phyloP scores from a whole-genome alignment of 2,113 vertebrate species.

The Nyctereutes procyonoides region DNA sequence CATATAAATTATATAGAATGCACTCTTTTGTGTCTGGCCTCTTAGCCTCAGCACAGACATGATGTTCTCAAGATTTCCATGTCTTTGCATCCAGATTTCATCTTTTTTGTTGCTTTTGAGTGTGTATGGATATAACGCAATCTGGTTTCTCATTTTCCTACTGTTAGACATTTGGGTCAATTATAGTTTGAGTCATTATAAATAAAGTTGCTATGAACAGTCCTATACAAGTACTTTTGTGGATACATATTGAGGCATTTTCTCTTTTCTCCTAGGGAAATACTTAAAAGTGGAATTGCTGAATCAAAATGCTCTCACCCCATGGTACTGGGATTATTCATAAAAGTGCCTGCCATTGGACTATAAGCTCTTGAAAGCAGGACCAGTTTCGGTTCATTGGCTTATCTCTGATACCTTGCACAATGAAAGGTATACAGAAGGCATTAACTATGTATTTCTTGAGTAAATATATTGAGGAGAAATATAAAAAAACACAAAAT shows the following conservation, averaged over 20 bases:
- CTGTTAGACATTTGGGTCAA: background rate
- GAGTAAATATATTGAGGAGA: background rate
- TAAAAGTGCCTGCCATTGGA: background rate
- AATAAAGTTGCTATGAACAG: background rate
- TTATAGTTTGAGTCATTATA: background rate
- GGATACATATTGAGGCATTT: background rate
- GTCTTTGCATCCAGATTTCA: background rate
- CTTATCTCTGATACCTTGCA: background rate
- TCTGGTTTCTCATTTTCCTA: background rate
- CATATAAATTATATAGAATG: background rate
- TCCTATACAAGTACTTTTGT: background rate
- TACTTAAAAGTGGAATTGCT: background rate
- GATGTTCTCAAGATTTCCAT: background rate
- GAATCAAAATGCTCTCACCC: background rate
- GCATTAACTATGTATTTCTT: background rate
- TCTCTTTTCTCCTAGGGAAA: background rate
- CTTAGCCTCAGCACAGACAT: background rate
- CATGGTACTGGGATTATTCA: background rate
- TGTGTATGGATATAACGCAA: background rate
- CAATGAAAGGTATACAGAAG: background rate
- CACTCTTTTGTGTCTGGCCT: background rate
- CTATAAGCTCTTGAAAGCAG: background rate
- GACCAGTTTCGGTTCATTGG: background rate
- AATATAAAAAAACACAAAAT: background rate
- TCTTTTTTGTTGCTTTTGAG: slow-evolving; percentile 13